These are phyloP conservation scores for Harpalus rubripes DNA, from an alignment of 2,888 invertebrate species.

Conservation along the genomic window DNA sequence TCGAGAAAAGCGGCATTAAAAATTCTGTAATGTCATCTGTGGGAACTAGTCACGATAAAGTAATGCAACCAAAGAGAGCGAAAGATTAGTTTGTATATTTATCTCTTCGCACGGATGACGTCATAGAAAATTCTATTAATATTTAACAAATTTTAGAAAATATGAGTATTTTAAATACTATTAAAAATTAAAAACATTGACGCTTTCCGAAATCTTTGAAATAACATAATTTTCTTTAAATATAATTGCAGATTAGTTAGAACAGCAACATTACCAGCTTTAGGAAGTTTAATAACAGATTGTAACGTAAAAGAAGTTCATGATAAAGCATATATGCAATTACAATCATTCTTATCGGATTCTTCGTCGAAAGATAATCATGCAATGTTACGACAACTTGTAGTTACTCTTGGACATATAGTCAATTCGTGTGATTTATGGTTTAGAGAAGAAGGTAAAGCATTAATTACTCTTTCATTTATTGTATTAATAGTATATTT, in stretches of 20 bases:
- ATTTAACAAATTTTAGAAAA: too few relatives aligned
- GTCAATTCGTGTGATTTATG: constrained; percentile 81
- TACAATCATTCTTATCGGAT: constrained; percentile 77
- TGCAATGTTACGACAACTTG: constrained; percentile 80
- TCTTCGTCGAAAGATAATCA: constrained; percentile 75
- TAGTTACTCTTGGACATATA: constrained; percentile 81
- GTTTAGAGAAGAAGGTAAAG: constrained; percentile 83
- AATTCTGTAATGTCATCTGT: too few relatives aligned
- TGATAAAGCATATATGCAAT: constrained; percentile 80
- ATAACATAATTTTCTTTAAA: neutral
- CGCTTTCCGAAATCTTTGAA: too few relatives aligned
- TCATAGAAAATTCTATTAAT: too few relatives aligned
- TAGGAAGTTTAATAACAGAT: constrained; percentile 81
- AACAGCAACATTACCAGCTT: constrained; percentile 82
- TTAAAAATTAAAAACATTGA: too few relatives aligned
- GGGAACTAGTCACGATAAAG: too few relatives aligned
- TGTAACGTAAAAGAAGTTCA: constrained; percentile 78
- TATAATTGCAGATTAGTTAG: constrained; percentile 78
- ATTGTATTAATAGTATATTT: constrained; percentile 8
- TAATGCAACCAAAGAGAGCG: too few relatives aligned
- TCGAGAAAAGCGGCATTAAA: too few relatives aligned
- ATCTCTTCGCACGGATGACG: too few relatives aligned
- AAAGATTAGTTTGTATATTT: too few relatives aligned
- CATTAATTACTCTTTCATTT: neutral
- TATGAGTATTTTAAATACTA: too few relatives aligned